Conservation (phyloP, 2,797 vertebrate species). For the Oreonectes daqikongensis region DNA sequence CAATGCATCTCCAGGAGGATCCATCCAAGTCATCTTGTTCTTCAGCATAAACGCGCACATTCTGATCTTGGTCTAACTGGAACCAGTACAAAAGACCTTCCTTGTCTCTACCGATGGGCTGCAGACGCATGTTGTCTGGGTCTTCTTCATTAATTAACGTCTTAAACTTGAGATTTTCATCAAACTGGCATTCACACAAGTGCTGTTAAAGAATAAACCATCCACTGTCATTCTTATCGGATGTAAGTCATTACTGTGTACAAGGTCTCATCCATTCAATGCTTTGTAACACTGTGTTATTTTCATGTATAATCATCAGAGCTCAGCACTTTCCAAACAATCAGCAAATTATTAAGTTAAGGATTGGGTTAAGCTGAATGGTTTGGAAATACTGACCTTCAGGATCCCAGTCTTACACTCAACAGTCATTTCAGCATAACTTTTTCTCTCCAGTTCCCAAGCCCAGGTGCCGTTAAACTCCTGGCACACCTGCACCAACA, state of each 20-base stretch:
- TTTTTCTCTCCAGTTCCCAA: slow-evolving; percentile 98
- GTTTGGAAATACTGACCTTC: slow-evolving; percentile 80
- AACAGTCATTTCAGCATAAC: slow-evolving; percentile 92
- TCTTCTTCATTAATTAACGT: slow-evolving; percentile 93
- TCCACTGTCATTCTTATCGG: background rate
- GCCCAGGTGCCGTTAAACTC: slow-evolving; percentile 98
- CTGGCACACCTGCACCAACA: slow-evolving; percentile 86
- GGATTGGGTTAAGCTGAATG: background rate
- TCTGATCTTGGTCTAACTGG: slow-evolving; percentile 94
- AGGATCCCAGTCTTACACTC: slow-evolving; percentile 95
- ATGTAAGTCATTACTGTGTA: background rate
- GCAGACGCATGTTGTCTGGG: slow-evolving; percentile 92
- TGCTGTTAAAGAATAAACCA: slow-evolving; percentile 75
- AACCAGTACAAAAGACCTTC: slow-evolving; percentile 97
- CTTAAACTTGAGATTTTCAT: slow-evolving; percentile 98
- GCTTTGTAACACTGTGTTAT: background rate
- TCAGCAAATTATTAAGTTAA: background rate
- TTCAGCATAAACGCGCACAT: slow-evolving; percentile 94
- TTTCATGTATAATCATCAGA: background rate
- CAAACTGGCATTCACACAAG: slow-evolving; percentile 98
- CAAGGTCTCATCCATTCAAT: background rate
- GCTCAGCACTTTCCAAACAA: background rate
- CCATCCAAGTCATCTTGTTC: slow-evolving; percentile 96
- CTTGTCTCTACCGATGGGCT: slow-evolving; percentile 90
- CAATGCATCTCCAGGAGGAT: slow-evolving; percentile 94